These are phyloP conservation scores for Danionella cerebrum DNA, from an alignment of 2,113 vertebrate genomes.

Conservation along the genomic window DNA sequence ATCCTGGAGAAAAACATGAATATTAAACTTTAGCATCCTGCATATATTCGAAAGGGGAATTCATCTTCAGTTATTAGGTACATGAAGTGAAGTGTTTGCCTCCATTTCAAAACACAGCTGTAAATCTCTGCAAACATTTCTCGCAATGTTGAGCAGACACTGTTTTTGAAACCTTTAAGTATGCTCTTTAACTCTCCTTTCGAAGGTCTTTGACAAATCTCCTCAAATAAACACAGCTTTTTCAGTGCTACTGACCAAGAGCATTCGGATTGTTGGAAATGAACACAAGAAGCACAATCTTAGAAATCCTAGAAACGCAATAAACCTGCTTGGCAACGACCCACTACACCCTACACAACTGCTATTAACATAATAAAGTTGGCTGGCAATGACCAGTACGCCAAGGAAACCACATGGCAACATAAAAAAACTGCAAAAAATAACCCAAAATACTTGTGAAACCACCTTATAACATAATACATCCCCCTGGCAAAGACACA, in stretches of 20 bases:
- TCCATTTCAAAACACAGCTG: constrained; percentile 37
- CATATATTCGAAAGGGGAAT: constrained; percentile 28
- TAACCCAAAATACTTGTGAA: no score
- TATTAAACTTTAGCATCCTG: constrained; percentile 21
- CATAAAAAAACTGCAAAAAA: no score
- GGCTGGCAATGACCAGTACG: no score
- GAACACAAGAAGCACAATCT: neutral
- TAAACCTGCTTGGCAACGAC: no score
- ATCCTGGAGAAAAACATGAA: constrained; percentile 25
- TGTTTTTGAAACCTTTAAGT: neutral
- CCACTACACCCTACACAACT: no score
- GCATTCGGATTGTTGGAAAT: neutral
- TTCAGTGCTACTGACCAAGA: neutral
- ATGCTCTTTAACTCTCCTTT: neutral
- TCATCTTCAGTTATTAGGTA: constrained; percentile 21
- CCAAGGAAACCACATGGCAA: no score
- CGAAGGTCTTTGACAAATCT: neutral
- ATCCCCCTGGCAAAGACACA: no score
- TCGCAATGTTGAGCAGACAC: neutral
- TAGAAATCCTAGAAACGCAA: neutral
- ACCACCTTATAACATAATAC: no score
- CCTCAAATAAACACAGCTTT: neutral
- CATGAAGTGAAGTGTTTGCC: constrained; percentile 27
- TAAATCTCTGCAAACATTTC: neutral
- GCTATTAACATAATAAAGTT: no score